Percentiles rank a stretch among this genome's conserved stretches.
These are phyloP conservation scores for Gymnorhina tibicen DNA, from an alignment of 2,113 vertebrate genomes.

Conservation along the genomic window DNA sequence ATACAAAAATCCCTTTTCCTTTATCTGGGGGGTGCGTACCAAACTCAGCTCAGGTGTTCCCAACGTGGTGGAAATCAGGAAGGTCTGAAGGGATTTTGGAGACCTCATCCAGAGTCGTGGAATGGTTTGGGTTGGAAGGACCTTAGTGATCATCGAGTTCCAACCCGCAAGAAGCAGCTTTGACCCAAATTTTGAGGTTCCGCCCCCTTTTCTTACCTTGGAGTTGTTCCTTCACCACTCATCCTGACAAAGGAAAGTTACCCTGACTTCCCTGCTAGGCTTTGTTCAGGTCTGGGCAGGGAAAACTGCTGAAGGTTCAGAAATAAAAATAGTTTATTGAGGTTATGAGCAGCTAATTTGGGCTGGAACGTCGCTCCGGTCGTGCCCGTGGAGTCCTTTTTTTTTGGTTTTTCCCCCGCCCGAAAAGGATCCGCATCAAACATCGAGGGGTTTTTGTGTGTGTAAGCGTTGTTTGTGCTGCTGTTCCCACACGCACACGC, in stretches of 20 bases:
- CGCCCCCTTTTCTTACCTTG: not conserved
- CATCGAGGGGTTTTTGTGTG: not conserved
- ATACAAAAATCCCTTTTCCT: not conserved
- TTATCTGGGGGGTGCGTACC: not conserved
- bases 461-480: not conserved
- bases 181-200: not conserved
- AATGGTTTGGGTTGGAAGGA: not conserved
- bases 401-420: not conserved
- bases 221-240: too few species aligned
- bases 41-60: not conserved
- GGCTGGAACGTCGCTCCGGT: not conserved
- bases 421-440: not conserved
- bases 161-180: not conserved
- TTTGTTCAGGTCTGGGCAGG: not conserved
- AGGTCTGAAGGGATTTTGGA: not conserved
- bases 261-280: not conserved
- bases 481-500: not conserved
- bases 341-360: not conserved
- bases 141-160: not conserved
- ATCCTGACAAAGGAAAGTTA: not conserved
- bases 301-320: not conserved
- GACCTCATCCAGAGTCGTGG: not conserved
- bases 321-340: conserved; percentile 5
- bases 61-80: rapidly evolving
- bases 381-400: not conserved